Evolutionary conservation across 1,140 invertebrate species (phyloP), one percentile per base, ranked within the genome.

Genomic region (Aphidius ervi): DNA sequence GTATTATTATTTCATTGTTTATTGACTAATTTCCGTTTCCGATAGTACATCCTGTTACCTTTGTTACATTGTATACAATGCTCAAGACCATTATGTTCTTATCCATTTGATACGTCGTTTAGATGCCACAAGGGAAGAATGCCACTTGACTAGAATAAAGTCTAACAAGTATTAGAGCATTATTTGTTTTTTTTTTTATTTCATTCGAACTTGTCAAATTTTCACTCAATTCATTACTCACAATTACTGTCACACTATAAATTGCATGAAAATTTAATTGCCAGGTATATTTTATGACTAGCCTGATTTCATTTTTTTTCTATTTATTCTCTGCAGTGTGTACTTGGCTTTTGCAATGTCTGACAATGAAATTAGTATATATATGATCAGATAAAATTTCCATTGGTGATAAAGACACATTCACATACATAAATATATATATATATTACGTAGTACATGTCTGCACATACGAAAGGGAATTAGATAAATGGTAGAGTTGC

Each of bases 1-100:
- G 3, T 10, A 45, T 47, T n/a, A 58, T 63, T 63, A 56, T 63
- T 63, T 63, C 50, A 54, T 16, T 16, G 16, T 41, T 41, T 55
- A 42, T 16, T 37, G 61, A 67, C 69, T 74, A 75, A 76, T 78
- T 76, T 76, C 74, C 74, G 72, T 61, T 75, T 78, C 71, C 76
- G 70, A 66, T 71, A 62, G 67, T 54, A 69, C 67, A 65, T 64
- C 72, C 72, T 70, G 64, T 61, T 68, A 67, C 68, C 4, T 31
- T 31, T 31, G 23, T 31, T 31, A 31, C 2, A 31, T 31, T 31
- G 4, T 66, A 63, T 65, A 56, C 62, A 40, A 47, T 56, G 59
- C 60, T 37, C 37, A 41, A 54, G 52, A 43, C 9, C 10, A 16
- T 46, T 41, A 37, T 48, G 42, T 41, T 31, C 40, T 62, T 42